Conservation (phyloP, 2,888 invertebrate genomes). For the Lacanobia oleracea region DNA sequence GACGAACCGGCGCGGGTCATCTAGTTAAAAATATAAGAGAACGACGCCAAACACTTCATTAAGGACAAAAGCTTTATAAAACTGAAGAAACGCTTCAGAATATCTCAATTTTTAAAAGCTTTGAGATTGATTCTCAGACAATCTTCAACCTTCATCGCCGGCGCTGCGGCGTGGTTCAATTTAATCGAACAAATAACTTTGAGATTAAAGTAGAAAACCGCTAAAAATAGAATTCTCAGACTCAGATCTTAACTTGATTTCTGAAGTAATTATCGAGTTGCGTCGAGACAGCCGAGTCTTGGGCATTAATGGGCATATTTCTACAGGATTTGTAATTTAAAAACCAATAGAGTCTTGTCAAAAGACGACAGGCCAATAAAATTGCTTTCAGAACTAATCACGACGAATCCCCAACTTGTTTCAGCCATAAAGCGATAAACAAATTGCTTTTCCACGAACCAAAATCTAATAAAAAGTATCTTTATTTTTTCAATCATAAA, state of each 20-base stretch:
- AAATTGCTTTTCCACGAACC: constrained; percentile 51
- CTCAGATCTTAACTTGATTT: constrained; percentile 30
- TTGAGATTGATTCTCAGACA: constrained; percentile 7
- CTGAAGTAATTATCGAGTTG: constrained; percentile 26
- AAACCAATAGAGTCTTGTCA: constrained; percentile 18
- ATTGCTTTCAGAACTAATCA: constrained; percentile 49
- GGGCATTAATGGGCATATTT: background rate
- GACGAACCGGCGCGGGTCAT: too few species aligned
- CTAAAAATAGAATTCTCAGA: constrained; percentile 24
- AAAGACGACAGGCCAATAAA: constrained; percentile 32
- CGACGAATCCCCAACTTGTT: constrained; percentile 36
- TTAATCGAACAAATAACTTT: constrained; percentile 32
- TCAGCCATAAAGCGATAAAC: constrained; percentile 44
- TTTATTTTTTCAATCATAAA: constrained; percentile 59
- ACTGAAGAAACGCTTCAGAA: background rate
- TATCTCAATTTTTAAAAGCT: constrained; percentile 2
- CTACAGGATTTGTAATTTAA: constrained; percentile 27
- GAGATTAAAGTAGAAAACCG: constrained; percentile 17
- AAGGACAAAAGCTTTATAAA: background rate
- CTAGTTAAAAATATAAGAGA: background rate
- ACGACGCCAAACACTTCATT: constrained; percentile 19
- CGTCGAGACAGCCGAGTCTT: background rate
- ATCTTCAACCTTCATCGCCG: background rate
- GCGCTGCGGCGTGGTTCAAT: constrained; percentile 13
- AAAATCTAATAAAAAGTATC: constrained; percentile 49